A percentile compares a stretch with the other conserved stretches of the same genome.
Evolutionary conservation across 2,888 invertebrate genomes (phyloP).

Genomic region (Bugula neritina): DNA sequence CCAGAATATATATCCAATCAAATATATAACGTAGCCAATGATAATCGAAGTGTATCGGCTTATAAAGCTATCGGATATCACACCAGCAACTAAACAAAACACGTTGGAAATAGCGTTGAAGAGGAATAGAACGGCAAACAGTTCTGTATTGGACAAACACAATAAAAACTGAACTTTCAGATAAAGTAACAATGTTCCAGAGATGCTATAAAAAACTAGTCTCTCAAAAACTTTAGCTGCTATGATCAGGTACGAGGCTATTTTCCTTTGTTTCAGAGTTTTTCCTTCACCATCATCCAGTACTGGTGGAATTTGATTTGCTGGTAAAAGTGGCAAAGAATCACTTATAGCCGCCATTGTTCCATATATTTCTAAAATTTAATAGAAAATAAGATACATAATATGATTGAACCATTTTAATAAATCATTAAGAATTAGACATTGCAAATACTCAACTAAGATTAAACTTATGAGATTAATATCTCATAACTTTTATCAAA

Average conservation of each 20-base stretch:
- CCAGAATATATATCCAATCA: not conserved
- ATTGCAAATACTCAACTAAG: no score
- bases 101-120: not conserved
- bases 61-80: not conserved
- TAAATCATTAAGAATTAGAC: no score
- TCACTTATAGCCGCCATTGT: no score
- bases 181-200: not conserved
- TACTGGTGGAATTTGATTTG: no score
- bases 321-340: no score
- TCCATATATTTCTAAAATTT: no score
- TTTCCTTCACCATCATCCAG: no score
- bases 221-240: constrained; percentile 12
- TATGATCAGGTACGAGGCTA: not conserved
- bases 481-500: no score
- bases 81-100: not conserved
- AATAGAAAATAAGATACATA: no score
- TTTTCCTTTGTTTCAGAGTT: no score
- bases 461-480: no score
- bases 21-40: not conserved
- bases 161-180: constrained; percentile 11
- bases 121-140: not conserved
- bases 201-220: constrained; percentile 9
- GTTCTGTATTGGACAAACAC: not conserved
- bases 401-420: no score
- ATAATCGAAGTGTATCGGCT: not conserved